A percentile compares a stretch with the other conserved stretches of the same genome.
phyloP scores from a whole-genome alignment of 1,140 invertebrate genomes.

The Littorina saxatilis region DNA sequence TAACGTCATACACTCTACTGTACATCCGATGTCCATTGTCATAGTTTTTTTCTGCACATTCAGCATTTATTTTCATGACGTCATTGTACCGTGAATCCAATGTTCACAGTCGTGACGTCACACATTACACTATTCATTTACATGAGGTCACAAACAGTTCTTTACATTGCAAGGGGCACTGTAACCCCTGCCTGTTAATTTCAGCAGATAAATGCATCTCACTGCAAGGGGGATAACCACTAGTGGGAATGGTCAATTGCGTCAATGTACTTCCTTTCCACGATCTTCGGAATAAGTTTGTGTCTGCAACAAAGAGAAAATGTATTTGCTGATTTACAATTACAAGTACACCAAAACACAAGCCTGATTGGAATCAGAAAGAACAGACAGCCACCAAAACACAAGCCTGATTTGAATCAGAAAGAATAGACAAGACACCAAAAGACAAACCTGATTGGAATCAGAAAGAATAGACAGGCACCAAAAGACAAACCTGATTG shows the following conservation, averaged over 20 bases:
- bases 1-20: background rate
- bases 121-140: no score
- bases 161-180: no score
- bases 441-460: background rate
- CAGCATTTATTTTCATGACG: no score
- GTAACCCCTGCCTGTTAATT: no score
- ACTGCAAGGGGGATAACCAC: background rate
- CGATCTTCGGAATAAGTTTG: slow-evolving; percentile 63
- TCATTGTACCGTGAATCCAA: no score
- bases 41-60: background rate
- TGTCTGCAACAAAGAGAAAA: slow-evolving; percentile 59
- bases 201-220: no score
- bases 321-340: background rate
- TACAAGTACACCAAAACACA: background rate
- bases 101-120: no score
- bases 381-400: background rate
- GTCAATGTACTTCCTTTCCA: slow-evolving; percentile 58
- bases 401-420: no score
- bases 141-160: no score
- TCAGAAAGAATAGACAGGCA: background rate
- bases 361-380: background rate
- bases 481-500: no score
- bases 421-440: no score
- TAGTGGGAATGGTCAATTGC: slow-evolving; percentile 57
- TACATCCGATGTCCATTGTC: background rate